Conservation (phyloP, 2,888 invertebrate genomes). For the Notodonta dromedarius region DNA sequence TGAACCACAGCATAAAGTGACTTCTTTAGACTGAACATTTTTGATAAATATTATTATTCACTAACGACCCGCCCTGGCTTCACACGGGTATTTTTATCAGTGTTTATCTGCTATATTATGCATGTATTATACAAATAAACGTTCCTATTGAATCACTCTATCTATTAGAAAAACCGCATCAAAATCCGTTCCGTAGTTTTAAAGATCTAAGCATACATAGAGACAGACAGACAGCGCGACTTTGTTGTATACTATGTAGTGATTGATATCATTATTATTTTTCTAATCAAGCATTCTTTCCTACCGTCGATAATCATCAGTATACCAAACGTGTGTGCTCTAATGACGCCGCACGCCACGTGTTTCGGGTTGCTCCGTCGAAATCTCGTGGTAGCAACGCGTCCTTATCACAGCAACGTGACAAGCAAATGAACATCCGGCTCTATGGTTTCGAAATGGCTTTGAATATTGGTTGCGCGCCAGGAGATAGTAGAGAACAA, state of each 20-base stretch:
- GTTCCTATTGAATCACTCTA: too few relatives aligned
- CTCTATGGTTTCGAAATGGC: neutral
- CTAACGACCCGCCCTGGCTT: too few relatives aligned
- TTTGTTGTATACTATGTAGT: too few relatives aligned
- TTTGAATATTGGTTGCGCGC: neutral
- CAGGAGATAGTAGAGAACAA: neutral
- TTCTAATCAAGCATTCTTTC: neutral
- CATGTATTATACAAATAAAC: too few relatives aligned
- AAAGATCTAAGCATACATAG: too few relatives aligned
- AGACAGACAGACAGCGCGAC: too few relatives aligned
- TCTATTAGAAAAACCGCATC: too few relatives aligned
- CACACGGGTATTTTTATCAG: too few relatives aligned
- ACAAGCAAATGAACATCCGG: neutral
- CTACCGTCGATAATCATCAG: neutral
- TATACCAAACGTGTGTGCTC: neutral
- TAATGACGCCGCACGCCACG: neutral
- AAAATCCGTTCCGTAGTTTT: too few relatives aligned
- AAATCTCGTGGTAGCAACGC: neutral
- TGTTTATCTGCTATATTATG: too few relatives aligned
- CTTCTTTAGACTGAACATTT: neutral
- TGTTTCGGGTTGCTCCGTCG: neutral
- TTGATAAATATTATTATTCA: too few relatives aligned
- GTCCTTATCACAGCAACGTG: conserved; percentile 2
- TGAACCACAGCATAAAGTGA: neutral
- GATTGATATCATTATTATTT: too few relatives aligned